Percentiles rank a stretch among this genome's conserved stretches.
phyloP scores from a whole-genome alignment of 2,797 vertebrate species.

The Mustela erminea region DNA sequence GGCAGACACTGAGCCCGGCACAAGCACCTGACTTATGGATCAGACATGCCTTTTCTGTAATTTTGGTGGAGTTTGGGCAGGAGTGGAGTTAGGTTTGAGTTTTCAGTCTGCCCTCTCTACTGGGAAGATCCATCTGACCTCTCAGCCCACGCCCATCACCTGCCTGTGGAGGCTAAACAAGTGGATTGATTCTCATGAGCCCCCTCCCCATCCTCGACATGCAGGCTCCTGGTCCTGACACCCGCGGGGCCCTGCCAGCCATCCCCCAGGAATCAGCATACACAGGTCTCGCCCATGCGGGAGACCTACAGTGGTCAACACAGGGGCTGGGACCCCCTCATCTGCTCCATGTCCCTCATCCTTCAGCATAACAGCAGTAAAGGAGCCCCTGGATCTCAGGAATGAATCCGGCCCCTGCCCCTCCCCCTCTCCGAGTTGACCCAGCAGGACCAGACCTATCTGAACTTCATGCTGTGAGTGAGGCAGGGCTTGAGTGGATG shows the following conservation, averaged over 20 bases:
- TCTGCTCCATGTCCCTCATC: neutral
- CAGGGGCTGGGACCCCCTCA: neutral
- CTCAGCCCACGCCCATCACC: neutral
- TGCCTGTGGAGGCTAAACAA: neutral
- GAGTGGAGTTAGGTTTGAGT: too few relatives aligned
- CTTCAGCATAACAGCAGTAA: fast-evolving
- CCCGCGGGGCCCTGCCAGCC: neutral
- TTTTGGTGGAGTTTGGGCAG: too few relatives aligned
- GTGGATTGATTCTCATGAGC: neutral
- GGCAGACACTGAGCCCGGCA: too few relatives aligned
- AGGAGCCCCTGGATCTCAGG: neutral
- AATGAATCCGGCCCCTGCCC: neutral
- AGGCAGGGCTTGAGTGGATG: neutral
- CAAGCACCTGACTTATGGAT: too few relatives aligned
- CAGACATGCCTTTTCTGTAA: too few relatives aligned
- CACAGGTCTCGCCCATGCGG: fast-evolving
- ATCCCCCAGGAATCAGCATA: neutral
- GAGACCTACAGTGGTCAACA: neutral
- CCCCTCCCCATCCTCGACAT: too few relatives aligned
- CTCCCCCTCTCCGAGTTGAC: neutral
- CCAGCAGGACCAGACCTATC: neutral
- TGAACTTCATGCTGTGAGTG: neutral
- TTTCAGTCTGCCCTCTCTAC: too few relatives aligned
- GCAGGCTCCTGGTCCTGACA: neutral
- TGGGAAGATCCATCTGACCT: too few relatives aligned